Evolutionary conservation across 2,888 invertebrate species (phyloP).

Genomic region (Nowickia ferox): DNA sequence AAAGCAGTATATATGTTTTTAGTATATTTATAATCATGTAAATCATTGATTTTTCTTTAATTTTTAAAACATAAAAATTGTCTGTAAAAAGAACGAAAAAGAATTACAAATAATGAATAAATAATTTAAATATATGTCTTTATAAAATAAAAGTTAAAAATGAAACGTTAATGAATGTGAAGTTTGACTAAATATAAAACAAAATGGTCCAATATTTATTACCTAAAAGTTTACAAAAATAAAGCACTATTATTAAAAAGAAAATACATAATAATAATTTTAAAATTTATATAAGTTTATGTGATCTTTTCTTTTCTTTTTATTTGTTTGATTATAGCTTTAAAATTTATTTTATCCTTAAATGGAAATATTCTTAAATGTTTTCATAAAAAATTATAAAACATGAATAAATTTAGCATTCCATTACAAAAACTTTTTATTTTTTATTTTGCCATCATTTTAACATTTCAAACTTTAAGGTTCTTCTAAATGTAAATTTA

Average conservation of each 20-base stretch:
- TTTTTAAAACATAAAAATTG: constrained; percentile 17
- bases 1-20: constrained; percentile 38
- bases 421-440: constrained; percentile 21
- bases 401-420: constrained; percentile 64
- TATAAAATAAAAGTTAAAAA: constrained; percentile 8
- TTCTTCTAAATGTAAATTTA: too few relatives aligned
- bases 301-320: constrained; percentile 51
- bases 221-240: constrained; percentile 57
- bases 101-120: constrained; percentile 35
- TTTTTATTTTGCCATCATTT: background rate
- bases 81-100: constrained; percentile 51
- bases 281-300: constrained; percentile 54
- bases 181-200: constrained; percentile 53
- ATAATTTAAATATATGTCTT: constrained; percentile 21
- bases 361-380: constrained; percentile 43
- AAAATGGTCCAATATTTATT: constrained; percentile 69
- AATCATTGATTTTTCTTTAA: constrained; percentile 58
- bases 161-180: constrained; percentile 24
- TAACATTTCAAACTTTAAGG: background rate
- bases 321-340: constrained; percentile 56
- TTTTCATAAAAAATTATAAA: constrained; percentile 37
- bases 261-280: constrained; percentile 22
- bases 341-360: constrained; percentile 61
- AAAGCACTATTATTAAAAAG: background rate
- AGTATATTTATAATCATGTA: constrained; percentile 59